Evolutionary conservation across 2,797 vertebrate genomes (phyloP).

Genomic region (Macroramphosus scolopax): DNA sequence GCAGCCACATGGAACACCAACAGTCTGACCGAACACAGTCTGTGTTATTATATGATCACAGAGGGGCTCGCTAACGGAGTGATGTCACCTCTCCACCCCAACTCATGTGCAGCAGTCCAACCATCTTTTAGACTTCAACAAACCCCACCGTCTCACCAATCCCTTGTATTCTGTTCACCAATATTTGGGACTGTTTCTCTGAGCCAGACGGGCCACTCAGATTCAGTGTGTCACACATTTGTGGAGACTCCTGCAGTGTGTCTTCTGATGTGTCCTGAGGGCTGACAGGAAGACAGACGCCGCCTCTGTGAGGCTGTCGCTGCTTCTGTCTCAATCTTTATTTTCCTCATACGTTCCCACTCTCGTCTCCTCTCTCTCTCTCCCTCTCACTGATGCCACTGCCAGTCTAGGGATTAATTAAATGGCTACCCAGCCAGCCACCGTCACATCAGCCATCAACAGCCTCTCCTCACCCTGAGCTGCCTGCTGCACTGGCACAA

Average conservation of each 20-base stretch:
- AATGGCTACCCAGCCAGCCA: constrained; percentile 62
- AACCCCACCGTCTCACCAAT: constrained; percentile 5
- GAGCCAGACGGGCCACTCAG: constrained; percentile 28
- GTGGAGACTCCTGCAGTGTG: constrained; percentile 32
- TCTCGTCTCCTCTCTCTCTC: constrained; percentile 7
- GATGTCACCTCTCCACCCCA: too few species aligned
- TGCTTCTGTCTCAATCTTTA: constrained; percentile 46
- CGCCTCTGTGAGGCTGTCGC: constrained; percentile 32
- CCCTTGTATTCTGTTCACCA: constrained; percentile 18
- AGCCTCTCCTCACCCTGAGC: constrained; percentile 42
- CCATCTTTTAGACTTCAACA: constrained; percentile 18
- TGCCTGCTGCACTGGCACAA: constrained; percentile 28
- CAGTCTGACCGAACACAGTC: too few species aligned
- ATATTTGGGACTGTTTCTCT: constrained; percentile 20
- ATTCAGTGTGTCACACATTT: constrained; percentile 26
- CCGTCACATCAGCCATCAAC: constrained; percentile 64
- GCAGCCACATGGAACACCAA: too few species aligned
- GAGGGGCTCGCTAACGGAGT: too few species aligned
- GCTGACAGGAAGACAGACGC: constrained; percentile 59
- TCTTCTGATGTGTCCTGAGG: constrained; percentile 55
- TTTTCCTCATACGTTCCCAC: constrained; percentile 31
- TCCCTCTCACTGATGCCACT: constrained; percentile 39
- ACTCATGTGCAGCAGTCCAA: constrained; percentile 13
- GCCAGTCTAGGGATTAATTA: constrained; percentile 75
- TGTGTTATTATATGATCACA: too few species aligned